phyloP scores from a whole-genome alignment of 2,888 invertebrate genomes.

The Rhingia rostrata region DNA sequence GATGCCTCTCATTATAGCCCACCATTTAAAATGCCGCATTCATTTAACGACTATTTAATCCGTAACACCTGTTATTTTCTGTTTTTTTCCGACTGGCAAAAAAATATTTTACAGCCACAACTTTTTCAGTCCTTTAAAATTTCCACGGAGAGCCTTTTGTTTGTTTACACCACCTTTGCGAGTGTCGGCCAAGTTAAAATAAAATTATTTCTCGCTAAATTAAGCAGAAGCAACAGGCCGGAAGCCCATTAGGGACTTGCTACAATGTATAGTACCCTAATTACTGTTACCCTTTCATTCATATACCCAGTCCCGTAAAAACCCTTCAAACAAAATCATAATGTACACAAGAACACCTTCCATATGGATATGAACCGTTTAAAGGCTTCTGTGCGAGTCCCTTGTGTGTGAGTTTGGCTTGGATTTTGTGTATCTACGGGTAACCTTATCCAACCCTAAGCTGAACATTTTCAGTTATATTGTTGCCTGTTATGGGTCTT shows the following conservation, averaged over 20 bases:
- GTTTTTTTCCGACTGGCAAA: neutral
- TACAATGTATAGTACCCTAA: slow-evolving; percentile 41
- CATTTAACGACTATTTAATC: slow-evolving; percentile 38
- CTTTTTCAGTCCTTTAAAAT: slow-evolving; percentile 17
- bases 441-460: slow-evolving; percentile 57
- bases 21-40: neutral
- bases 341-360: slow-evolving; percentile 28
- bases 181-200: slow-evolving; percentile 33
- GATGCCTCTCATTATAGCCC: slow-evolving; percentile 12
- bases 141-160: slow-evolving; percentile 9
- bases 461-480: slow-evolving; percentile 49
- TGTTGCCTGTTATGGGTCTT: slow-evolving; percentile 33
- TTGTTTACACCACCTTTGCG: neutral
- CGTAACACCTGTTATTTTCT: slow-evolving; percentile 33
- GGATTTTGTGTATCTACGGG: slow-evolving; percentile 33
- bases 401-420: neutral
- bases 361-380: neutral
- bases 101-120: slow-evolving; percentile 34
- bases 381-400: slow-evolving; percentile 4
- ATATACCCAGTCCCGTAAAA: neutral
- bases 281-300: slow-evolving; percentile 44
- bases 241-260: slow-evolving; percentile 50
- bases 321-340: neutral
- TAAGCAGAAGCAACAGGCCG: slow-evolving; percentile 53
- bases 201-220: slow-evolving; percentile 60